Evolutionary conservation across 2,113 vertebrate species (phyloP).

Genomic region (Mohoua ochrocephala): DNA sequence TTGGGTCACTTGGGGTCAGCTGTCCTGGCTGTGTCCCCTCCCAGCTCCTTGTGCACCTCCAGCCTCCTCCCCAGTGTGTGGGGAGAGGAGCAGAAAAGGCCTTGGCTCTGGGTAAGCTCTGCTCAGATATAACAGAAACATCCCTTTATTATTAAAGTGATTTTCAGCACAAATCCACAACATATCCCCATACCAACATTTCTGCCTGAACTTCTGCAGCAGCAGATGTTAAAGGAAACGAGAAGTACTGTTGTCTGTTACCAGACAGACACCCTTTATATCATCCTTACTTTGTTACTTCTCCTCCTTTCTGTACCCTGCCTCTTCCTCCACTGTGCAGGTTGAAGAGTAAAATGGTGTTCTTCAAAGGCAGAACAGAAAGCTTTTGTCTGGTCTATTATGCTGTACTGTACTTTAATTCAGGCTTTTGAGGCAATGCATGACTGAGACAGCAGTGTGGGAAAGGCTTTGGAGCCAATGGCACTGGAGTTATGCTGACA

Average conservation of each 20-base stretch:
- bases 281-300: neutral
- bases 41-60: neutral
- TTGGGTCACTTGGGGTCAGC: neutral
- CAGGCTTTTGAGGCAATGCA: neutral
- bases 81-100: neutral
- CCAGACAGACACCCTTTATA: neutral
- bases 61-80: accelerated
- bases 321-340: neutral
- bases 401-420: neutral
- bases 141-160: neutral
- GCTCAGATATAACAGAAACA: neutral
- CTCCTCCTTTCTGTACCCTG: neutral
- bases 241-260: neutral
- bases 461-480: neutral
- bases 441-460: neutral
- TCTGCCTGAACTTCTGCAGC: neutral
- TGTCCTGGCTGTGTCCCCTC: neutral
- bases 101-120: neutral
- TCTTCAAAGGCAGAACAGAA: neutral
- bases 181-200: neutral
- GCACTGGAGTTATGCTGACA: neutral
- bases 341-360: neutral
- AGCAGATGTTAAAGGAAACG: neutral
- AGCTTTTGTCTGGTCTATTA: neutral
- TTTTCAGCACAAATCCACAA: neutral